These are phyloP conservation scores for Akabosia matsudoensis DNA, from an alignment of 1,140 invertebrate genomes.

Conservation along the genomic window DNA sequence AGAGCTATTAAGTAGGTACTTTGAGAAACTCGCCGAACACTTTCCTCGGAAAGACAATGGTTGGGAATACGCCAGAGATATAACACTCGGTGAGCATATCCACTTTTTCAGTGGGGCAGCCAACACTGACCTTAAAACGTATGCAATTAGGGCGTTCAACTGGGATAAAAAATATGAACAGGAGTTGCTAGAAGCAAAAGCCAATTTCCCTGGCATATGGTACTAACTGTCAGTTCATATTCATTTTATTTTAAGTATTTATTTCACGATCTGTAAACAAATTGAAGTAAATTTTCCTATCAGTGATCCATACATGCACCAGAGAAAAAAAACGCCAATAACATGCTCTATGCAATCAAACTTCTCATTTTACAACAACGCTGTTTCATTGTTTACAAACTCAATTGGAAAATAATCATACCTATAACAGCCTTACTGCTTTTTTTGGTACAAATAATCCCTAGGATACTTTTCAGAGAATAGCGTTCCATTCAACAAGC, in stretches of 20 bases:
- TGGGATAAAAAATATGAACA: background rate
- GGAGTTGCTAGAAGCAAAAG: background rate
- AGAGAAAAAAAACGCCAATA: no score
- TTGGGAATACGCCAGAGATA: slow-evolving; percentile 30
- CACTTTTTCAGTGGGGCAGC: slow-evolving; percentile 45
- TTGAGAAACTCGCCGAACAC: background rate
- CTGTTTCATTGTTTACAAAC: no score
- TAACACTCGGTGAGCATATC: slow-evolving; percentile 44
- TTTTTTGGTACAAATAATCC: no score
- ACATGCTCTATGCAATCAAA: no score
- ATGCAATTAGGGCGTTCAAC: background rate
- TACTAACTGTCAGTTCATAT: background rate
- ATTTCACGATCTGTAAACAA: background rate
- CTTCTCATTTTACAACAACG: no score
- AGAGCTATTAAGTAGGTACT: background rate
- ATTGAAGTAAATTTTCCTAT: no score
- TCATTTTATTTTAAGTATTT: background rate
- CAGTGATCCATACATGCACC: no score
- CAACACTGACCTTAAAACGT: background rate
- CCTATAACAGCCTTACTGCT: no score
- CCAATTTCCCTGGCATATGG: background rate
- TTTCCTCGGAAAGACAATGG: slow-evolving; percentile 23
- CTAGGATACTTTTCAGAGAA: no score
- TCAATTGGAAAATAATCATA: no score
- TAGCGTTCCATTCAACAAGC: no score